Evolutionary conservation across 2,113 vertebrate species (phyloP).

Genomic region (Murina feae): DNA sequence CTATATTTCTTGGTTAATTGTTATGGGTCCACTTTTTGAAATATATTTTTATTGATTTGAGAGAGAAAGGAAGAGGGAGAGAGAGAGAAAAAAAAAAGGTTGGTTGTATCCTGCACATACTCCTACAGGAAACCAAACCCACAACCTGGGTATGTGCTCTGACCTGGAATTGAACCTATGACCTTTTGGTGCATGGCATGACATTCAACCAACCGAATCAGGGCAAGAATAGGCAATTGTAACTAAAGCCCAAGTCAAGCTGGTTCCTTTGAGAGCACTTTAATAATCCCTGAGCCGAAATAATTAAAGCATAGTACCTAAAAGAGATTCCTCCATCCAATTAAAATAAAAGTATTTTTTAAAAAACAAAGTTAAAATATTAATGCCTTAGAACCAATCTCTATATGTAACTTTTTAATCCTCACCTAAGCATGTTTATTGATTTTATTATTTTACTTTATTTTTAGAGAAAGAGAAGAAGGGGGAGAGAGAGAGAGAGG

Average conservation of each 20-base stretch:
- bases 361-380: neutral
- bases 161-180: neutral
- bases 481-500: no score
- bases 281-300: neutral
- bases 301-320: neutral
- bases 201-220: neutral
- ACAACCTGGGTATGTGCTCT: neutral
- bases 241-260: neutral
- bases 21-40: neutral
- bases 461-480: neutral
- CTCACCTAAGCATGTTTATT: neutral
- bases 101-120: neutral
- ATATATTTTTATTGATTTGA: neutral
- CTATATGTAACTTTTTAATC: neutral
- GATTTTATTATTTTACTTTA: neutral
- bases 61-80: neutral
- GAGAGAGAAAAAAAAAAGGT: neutral
- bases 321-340: neutral
- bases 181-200: neutral
- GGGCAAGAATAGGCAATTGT: neutral
- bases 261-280: neutral
- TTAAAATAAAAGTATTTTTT: neutral
- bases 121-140: neutral
- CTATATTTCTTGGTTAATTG: neutral
- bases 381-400: neutral